These are phyloP conservation scores for Cetonia aurata DNA, from an alignment of 2,888 invertebrate species.

Conservation along the genomic window DNA sequence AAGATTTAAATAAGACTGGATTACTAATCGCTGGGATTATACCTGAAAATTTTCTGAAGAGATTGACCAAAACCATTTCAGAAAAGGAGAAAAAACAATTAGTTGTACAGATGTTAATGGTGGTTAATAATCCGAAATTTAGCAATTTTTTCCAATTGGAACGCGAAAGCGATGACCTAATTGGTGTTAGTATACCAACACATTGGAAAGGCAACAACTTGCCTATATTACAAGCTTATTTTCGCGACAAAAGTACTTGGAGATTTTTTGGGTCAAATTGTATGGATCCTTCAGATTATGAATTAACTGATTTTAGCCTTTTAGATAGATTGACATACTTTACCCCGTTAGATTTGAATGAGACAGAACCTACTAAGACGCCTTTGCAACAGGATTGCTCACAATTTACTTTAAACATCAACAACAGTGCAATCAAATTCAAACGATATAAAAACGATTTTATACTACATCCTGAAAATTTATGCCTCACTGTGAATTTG, in stretches of 20 bases:
- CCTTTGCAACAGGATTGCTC: background rate
- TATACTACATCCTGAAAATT: slow-evolving; percentile 1
- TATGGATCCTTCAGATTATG: slow-evolving; percentile 1
- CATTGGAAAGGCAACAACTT: slow-evolving; percentile 3
- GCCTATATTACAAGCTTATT: background rate
- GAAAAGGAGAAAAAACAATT: background rate
- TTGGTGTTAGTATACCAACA: slow-evolving; percentile 16
- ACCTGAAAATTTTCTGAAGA: background rate
- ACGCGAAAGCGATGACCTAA: background rate
- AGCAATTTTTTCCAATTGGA: slow-evolving; percentile 10
- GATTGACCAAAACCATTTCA: background rate
- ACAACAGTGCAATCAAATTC: background rate
- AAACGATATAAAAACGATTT: background rate
- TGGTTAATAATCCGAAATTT: background rate
- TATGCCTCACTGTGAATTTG: slow-evolving; percentile 3
- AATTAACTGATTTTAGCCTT: slow-evolving; percentile 10
- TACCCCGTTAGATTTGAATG: background rate
- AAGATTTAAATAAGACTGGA: slow-evolving; percentile 2
- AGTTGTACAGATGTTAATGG: slow-evolving; percentile 1
- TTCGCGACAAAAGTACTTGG: background rate
- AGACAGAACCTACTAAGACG: background rate
- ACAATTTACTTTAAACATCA: background rate
- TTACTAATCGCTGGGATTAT: background rate
- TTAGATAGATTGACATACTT: slow-evolving; percentile 9
- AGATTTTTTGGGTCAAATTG: background rate